Base-by-base conservation (phyloP, 2,113 vertebrate genomes). In the Austrofundulus limnaeus region DNA sequence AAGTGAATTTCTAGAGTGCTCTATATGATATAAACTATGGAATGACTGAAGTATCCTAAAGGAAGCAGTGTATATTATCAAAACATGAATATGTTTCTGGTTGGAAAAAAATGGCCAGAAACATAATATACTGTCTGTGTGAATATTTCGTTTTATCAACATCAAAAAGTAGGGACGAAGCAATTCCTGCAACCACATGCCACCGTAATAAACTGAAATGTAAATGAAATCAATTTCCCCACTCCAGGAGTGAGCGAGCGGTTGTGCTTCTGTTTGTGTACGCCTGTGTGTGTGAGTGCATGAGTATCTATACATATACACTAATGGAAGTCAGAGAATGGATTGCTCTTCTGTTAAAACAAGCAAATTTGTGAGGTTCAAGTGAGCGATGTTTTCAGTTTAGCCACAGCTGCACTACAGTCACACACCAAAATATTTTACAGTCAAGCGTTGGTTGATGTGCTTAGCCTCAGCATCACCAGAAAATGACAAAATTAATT, bases 401-500 rank as follows among this genome's bases (percentile, higher is more conserved):
- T 48, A 47, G 67, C 43, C 42, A n/a, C 63, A 31, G 21, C 69
- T 68, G 61, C 61, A 60, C 55, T 72, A 23, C 39, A 49, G 50
- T 25, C 50, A 42, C 42, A 81, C 80, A 80, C 70, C 28, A 38
- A 69, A 78, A 82, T 73, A 70, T 85, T 83, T 75, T 53, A 84
- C 66, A 76, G 80, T 77, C 75, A 77, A 70, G 58, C 28, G 0
- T n/a, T 46, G 45, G 79, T 69, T 77, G 66, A 60, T 57, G 64
- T 70, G 72, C 66, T 79, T 63, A 77, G 70, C 75, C 78, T 71
- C 76, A 46, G 64, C 46, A 24, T 66, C 83, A 78, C 78, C 80
- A 70, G 78, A 67, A 63, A 86, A 87, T 83, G 84, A 83, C 80
- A 70, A 75, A 80, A 86, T 87, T 83, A 88, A 90, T 83, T 69